Percentiles rank a stretch among this genome's conserved stretches.
These are phyloP conservation scores for Zoanthus sansibaricus DNA, from an alignment of 92 coral and sea anemone genomes.

Conservation along the genomic window DNA sequence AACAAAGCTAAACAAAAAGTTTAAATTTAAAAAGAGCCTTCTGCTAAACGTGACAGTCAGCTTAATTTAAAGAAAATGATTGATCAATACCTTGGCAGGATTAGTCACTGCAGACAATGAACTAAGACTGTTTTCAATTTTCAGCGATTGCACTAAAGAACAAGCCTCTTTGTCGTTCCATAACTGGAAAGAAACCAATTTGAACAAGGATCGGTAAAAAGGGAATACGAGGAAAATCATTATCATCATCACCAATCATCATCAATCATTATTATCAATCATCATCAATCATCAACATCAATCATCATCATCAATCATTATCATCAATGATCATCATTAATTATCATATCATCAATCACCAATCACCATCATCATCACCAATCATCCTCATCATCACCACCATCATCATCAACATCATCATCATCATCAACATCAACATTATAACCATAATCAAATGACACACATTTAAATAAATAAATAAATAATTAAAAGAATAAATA, in stretches of 20 bases:
- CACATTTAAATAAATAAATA: not conserved
- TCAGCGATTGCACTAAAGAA: conserved; percentile 80
- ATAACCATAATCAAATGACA: too few species aligned
- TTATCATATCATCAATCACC: not conserved
- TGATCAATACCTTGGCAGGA: conserved; percentile 79
- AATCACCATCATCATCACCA: not conserved
- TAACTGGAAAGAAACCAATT: conserved; percentile 57
- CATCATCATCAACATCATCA: too few species aligned
- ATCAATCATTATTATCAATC: not conserved
- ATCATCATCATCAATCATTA: not conserved
- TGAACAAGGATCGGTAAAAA: not conserved
- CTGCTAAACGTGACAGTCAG: too few species aligned
- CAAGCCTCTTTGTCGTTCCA: conserved; percentile 75
- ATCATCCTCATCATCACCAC: not conserved
- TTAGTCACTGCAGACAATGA: conserved; percentile 66
- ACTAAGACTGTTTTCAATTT: conserved; percentile 62
- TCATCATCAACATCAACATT: too few species aligned
- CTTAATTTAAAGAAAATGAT: too few species aligned
- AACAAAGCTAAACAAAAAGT: too few species aligned
- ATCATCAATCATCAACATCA: not conserved
- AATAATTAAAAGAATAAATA: not conserved
- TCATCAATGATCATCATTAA: not conserved
- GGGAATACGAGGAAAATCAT: not conserved
- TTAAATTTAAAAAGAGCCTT: too few species aligned
- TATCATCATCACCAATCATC: not conserved